Percentiles rank a stretch among this genome's conserved stretches.
These are phyloP conservation scores for Morpho achilles DNA, from an alignment of 2,888 invertebrate species.

Conservation along the genomic window DNA sequence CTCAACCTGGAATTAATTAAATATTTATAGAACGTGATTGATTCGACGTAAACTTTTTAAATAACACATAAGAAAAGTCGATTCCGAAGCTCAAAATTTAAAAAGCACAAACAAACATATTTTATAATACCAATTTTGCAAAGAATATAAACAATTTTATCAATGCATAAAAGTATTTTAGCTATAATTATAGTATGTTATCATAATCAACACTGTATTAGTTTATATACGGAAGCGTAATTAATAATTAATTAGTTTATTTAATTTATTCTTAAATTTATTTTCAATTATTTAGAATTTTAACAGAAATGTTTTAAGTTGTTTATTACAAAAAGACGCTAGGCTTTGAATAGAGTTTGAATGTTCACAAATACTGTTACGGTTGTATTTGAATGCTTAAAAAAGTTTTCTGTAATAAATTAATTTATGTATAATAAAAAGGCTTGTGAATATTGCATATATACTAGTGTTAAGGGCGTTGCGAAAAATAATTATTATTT, in stretches of 20 bases:
- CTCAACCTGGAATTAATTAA: constrained; percentile 1
- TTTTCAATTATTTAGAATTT: too few relatives aligned
- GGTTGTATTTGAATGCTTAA: constrained; percentile 27
- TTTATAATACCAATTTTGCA: too few relatives aligned
- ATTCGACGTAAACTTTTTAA: background rate
- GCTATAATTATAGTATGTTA: too few relatives aligned
- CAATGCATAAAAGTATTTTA: background rate
- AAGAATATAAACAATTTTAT: too few relatives aligned
- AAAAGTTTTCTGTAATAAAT: constrained; percentile 19
- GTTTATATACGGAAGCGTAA: too few relatives aligned
- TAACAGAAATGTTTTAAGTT: too few relatives aligned
- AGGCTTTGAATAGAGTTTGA: constrained; percentile 1
- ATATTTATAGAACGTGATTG: background rate
- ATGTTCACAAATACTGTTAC: constrained; percentile 19
- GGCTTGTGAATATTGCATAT: constrained; percentile 65
- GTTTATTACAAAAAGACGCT: background rate
- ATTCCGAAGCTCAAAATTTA: constrained; percentile 6
- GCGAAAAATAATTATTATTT: constrained; percentile 26
- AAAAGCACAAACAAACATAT: background rate
- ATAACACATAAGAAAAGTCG: background rate
- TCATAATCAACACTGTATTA: too few relatives aligned
- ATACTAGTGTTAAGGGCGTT: constrained; percentile 33
- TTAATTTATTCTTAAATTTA: background rate
- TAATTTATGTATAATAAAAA: constrained; percentile 32
- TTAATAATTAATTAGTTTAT: background rate